These are phyloP conservation scores for Ernsta delagoae DNA, from an alignment of 2,888 invertebrate genomes.

Conservation along the genomic window DNA sequence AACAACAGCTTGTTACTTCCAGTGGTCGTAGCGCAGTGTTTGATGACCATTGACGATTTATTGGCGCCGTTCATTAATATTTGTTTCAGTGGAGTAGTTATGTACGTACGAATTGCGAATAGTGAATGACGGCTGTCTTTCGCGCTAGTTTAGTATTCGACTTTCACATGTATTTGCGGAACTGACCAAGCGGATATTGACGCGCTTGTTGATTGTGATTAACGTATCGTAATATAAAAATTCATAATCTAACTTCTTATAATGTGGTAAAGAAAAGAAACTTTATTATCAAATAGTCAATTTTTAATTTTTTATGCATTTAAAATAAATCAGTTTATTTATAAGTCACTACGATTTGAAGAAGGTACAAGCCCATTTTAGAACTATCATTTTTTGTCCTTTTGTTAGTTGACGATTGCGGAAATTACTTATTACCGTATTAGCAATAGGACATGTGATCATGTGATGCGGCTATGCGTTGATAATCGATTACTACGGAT, in stretches of 20 bases:
- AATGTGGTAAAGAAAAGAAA: too few species aligned
- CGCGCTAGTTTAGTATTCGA: constrained; percentile 17
- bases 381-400: too few species aligned
- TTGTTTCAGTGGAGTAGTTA: constrained; percentile 7
- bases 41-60: constrained; percentile 31
- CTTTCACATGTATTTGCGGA: constrained; percentile 33
- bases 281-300: too few species aligned
- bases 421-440: constrained; percentile 9
- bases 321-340: too few species aligned
- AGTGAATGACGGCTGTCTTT: constrained; percentile 1
- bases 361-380: too few species aligned
- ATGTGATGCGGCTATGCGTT: background rate
- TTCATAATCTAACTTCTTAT: background rate
- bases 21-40: constrained; percentile 2
- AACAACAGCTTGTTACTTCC: constrained; percentile 3
- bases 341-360: too few species aligned
- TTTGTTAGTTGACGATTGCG: too few species aligned
- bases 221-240: background rate
- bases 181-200: constrained; percentile 16
- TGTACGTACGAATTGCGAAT: constrained; percentile 12
- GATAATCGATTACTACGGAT: background rate
- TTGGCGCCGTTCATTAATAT: background rate
- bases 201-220: background rate
- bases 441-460: constrained; percentile 7
- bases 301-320: too few species aligned